Base-by-base conservation (phyloP, 1,140 invertebrate species). In the Drosophila pandora region DNA sequence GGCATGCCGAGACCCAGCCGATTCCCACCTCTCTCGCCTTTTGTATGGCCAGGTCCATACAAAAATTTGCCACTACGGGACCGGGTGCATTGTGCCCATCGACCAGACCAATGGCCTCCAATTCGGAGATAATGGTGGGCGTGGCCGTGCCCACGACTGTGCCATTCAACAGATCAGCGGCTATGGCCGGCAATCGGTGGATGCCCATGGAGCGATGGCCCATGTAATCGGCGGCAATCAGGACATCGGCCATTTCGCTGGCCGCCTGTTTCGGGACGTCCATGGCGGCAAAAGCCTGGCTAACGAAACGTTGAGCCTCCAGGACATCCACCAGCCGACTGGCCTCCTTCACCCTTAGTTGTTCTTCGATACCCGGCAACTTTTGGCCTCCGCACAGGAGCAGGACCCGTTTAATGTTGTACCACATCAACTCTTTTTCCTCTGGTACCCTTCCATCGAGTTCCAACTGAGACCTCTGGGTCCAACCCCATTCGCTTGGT, bases 161-260 rank as follows among this genome's bases (percentile, higher is more conserved):
- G 1, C 25, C 37, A 25, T 72, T 82, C 8, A 68, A 41, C 0
- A 81, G 25, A 37, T 82, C 79, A 0, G 49, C 58, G 3, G 60
- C 68, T 13, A 79, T 62, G 10, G 55, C 32, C 1, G 72, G 81
- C 50, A 79, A 57, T 4, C 76, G 53, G 47, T 77, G 58, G 53
- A 98, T 93, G 6, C 37, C 97, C 97, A 93, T 98, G 96, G 96
- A 97, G 74, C 94, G 96, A 87, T 98, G 96, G 8, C 97, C 97
- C 48, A 96, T 91, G 69, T 95, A 95, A 91, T 98, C 97, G 9
- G 97, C 97, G 58, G 94, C 94, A 55, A 97, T 93, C 8, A 98
- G 92, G 48, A 96, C 93, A 71, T 96, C 94, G 0, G 95, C 96
- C 58, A 97, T 93, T 45, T 93, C 92, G 8, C 92, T 80, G 0